A percentile compares a stretch with the other conserved stretches of the same genome.
phyloP scores from a whole-genome alignment of 2,113 vertebrate genomes.

The Ciconia stormi region DNA sequence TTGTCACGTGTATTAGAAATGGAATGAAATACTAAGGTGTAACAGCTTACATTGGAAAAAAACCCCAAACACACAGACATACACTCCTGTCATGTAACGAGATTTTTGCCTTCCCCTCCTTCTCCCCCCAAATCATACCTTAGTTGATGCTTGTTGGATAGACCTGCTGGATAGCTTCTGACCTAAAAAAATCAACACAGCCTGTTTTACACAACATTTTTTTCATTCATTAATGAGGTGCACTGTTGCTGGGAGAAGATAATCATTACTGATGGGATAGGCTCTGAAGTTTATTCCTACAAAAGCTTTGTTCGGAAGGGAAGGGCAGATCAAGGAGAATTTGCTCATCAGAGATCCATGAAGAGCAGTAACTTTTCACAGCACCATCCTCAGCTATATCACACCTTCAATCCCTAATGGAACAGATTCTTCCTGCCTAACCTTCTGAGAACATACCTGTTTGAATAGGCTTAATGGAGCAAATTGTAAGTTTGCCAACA shows the following conservation, averaged over 20 bases:
- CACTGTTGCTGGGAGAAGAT: neutral
- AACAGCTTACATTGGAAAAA: neutral
- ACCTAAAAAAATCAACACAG: constrained; percentile 8
- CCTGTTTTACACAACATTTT: neutral
- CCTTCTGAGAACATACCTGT: neutral
- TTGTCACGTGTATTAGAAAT: neutral
- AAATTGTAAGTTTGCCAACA: neutral
- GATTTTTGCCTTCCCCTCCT: neutral
- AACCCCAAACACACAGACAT: neutral
- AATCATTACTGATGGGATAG: neutral
- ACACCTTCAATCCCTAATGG: neutral
- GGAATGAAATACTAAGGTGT: neutral
- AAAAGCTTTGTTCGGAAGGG: neutral
- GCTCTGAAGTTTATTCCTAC: neutral
- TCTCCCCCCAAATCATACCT: neutral
- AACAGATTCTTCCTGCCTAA: neutral
- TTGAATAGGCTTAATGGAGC: neutral
- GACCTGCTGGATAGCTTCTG: neutral
- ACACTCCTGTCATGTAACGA: accelerated
- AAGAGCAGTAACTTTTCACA: neutral
- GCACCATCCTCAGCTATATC: neutral
- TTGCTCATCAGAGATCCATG: neutral
- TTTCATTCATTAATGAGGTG: neutral
- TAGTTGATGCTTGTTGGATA: neutral
- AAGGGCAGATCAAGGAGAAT: neutral